Evolutionary conservation across 1,140 invertebrate genomes (phyloP), one percentile per base, ranked within the genome.

Genomic region (Drosophila parabipectinata): DNA sequence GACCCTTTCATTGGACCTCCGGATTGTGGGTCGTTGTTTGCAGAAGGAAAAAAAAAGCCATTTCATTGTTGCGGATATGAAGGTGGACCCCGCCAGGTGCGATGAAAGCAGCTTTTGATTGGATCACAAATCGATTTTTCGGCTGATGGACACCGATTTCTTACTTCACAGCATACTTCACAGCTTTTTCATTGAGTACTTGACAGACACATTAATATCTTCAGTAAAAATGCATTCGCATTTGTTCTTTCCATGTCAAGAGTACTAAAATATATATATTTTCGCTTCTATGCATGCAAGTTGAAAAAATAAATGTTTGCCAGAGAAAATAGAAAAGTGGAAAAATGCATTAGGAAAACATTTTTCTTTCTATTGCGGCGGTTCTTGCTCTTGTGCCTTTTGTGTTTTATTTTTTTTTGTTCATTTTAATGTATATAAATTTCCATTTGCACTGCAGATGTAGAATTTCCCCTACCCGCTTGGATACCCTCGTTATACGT

Each of bases 391-490:
- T 73, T 56, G 69, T 39, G 71, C 58, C 73, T 76, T 76, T 76
- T 76, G 63, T 76, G 52, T 53, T 51, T 15, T 41, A 44, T 44
- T 44, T 44, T 44, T 41, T 30, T 41, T 41, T 30, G 32, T 55
- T 52, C 72, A 77, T 77, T 76, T 76, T 56, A 73, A 76, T 75
- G 72, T 76, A 60, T 76, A 76, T 76, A 76, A 76, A 68, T 76
- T 68, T 76, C 72, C 72, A 75, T 75, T 75, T 75, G 71, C 72
- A 66, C 71, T 66, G 60, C 69, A 73, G 34, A 61, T 57, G 67
- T 50, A 50, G 52, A 48, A 69, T 52, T 44, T n/a, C 28, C 24
- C 58, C 26, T 28, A 28, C 5, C 12, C 15, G 21, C 10, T 21
- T 7, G 34, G 37, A n/a, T 18, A 7, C 52, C 41, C 58, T 18